Evolutionary conservation across 2,113 vertebrate genomes (phyloP).

Genomic region (Corydoras sp.): DNA sequence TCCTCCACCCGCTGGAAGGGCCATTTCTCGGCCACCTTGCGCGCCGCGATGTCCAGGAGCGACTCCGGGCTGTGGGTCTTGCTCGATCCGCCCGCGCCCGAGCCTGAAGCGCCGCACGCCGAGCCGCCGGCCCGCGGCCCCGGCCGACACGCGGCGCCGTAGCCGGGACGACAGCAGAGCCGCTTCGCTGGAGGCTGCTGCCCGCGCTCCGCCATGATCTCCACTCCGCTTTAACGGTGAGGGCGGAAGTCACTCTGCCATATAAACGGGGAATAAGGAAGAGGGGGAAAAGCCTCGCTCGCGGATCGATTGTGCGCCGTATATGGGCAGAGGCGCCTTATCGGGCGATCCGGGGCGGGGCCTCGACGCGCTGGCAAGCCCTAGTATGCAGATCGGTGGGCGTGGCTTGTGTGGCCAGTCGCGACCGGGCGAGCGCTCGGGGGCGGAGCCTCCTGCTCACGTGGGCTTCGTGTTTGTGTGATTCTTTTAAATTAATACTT

Average conservation of each 20-base stretch:
- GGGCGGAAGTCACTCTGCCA: too few relatives aligned
- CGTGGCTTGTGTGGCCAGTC: conserved; percentile 39
- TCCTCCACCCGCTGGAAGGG: conserved; percentile 92
- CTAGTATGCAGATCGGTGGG: conserved; percentile 57
- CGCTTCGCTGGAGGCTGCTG: conserved; percentile 91
- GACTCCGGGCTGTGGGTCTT: conserved; percentile 84
- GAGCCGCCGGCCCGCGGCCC: conserved; percentile 72
- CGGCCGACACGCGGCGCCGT: conserved; percentile 65
- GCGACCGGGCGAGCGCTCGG: too few relatives aligned
- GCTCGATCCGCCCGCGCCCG: conserved; percentile 64
- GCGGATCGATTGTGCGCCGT: conserved; percentile 68
- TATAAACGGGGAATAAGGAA: conserved; percentile 63
- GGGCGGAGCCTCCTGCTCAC: too few relatives aligned
- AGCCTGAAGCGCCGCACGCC: conserved; percentile 65
- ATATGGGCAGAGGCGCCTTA: conserved; percentile 72
- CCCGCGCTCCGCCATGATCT: conserved; percentile 95
- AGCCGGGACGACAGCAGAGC: conserved; percentile 88
- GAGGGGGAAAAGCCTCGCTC: conserved; percentile 51
- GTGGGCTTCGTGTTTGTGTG: too few relatives aligned
- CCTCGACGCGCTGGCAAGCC: conserved; percentile 20
- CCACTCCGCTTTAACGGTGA: conserved; percentile 80
- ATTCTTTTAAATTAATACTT: too few relatives aligned
- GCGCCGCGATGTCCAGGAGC: conserved; percentile 87
- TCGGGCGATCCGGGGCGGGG: conserved; percentile 65
- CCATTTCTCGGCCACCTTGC: conserved; percentile 94